Percentiles rank a stretch among this genome's conserved stretches.
Conservation (phyloP, 2,888 invertebrate genomes). For the Epinotia bilunana region DNA sequence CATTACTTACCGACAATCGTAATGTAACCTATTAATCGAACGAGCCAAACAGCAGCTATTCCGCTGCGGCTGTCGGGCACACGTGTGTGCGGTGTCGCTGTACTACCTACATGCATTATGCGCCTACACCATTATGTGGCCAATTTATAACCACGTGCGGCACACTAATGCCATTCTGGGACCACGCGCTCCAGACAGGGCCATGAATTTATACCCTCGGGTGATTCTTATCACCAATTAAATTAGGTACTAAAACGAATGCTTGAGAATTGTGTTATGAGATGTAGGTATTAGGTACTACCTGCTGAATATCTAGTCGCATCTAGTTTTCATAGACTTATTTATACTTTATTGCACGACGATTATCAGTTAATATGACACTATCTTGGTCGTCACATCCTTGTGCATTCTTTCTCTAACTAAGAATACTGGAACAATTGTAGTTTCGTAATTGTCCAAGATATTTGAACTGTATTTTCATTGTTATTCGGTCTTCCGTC, state of each 20-base stretch:
- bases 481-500: no score
- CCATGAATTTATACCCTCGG: background rate
- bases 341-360: no score
- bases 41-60: constrained; percentile 18
- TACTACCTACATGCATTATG: constrained; percentile 19
- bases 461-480: no score
- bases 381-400: no score
- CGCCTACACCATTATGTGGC: constrained; percentile 8
- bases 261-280: no score
- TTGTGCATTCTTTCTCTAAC: no score
- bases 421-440: no score
- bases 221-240: background rate
- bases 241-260: background rate
- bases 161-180: background rate
- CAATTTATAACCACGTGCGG: constrained; percentile 26
- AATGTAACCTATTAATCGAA: constrained; percentile 26
- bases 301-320: no score
- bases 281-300: no score
- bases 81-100: constrained; percentile 12
- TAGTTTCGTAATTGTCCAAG: no score
- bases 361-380: no score
- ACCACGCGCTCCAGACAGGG: background rate
- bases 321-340: no score
- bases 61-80: background rate
- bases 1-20: background rate